phyloP scores from a whole-genome alignment of 23 tunicate species.

The Halocynthia roretzi region DNA sequence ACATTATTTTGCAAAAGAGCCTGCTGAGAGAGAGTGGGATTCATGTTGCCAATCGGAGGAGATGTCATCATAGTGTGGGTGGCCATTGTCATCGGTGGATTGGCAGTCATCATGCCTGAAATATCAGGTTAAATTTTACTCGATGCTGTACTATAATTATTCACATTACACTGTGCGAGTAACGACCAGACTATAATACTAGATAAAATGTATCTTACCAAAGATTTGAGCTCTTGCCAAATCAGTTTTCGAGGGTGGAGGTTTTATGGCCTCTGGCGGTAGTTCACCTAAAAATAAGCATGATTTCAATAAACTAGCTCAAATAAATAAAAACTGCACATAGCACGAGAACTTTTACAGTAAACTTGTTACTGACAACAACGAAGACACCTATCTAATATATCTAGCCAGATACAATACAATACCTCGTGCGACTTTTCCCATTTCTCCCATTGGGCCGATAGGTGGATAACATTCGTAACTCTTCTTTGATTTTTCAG shows the following conservation, averaged over 20 bases:
- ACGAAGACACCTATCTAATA: background rate
- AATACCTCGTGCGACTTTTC: slow-evolving; percentile 85
- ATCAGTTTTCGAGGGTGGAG: slow-evolving; percentile 72
- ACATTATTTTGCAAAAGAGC: slow-evolving; percentile 39
- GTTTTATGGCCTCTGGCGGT: slow-evolving; percentile 92
- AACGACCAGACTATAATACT: too few relatives aligned
- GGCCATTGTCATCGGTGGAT: too few relatives aligned
- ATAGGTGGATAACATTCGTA: slow-evolving; percentile 92
- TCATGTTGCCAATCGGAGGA: slow-evolving; percentile 24
- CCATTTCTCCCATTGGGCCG: slow-evolving; percentile 99
- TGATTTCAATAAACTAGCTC: background rate
- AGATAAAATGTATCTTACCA: slow-evolving; percentile 1
- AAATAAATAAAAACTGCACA: background rate
- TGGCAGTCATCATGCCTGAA: too few relatives aligned
- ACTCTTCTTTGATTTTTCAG: slow-evolving; percentile 45
- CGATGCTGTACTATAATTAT: too few relatives aligned
- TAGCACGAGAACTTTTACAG: background rate
- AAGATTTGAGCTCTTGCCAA: slow-evolving; percentile 27
- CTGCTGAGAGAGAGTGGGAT: slow-evolving; percentile 24
- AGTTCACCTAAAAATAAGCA: slow-evolving; percentile 60
- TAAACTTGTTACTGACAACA: background rate
- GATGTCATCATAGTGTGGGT: background rate
- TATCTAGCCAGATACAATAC: background rate
- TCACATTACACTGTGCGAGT: too few relatives aligned
- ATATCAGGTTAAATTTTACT: too few relatives aligned